Evolutionary conservation across 2,797 vertebrate genomes (phyloP), one percentile per base, ranked within the genome.

Genomic region (Sphenodon punctatus): DNA sequence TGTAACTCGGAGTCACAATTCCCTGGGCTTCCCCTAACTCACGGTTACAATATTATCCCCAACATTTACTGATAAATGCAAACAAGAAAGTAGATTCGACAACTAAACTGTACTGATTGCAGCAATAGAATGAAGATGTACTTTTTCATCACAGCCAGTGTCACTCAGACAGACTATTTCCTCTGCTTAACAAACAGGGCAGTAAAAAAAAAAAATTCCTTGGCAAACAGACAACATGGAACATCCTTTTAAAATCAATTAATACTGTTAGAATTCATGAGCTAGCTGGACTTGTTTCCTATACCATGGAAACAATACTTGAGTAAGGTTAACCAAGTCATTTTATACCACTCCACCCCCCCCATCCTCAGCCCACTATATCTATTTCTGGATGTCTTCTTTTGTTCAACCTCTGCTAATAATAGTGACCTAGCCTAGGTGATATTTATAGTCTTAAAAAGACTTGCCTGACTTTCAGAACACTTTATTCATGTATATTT

Each of bases 371-470:
- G 84, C 78, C 90, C 85, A 88, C 86, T 90, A 93, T 95, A 96
- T 97, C 97, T 96, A 97, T 97, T 97, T 97, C 93, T 94, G 95
- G 95, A 95, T 86, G 91, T 85, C 92, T 96, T 95, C 96, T 96
- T 98, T 97, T 97, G 97, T 98, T 97, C 97, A 95, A 96, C 92
- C 93, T 64, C 94, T 79, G 96, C 97, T 98, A 98, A 98, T 96
- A 98, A 98, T 98, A 98, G 97, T 82, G 88, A 78, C 89, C 55
- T 91, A 93, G 89, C 95, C 95, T 92, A 93, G 93, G 89, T 92
- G 91, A 88, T 97, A 98, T 98, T 98, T 97, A 97, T 98, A 98
- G 96, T 82, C 92, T 95, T 93, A 94, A 95, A n/a, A 96, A 94
- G 92, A 90, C 85, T 92, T 80, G 89, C 86, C 90, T 86, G 95